Conservation (phyloP, 2,113 vertebrate species). For the Caloenas nicobarica region DNA sequence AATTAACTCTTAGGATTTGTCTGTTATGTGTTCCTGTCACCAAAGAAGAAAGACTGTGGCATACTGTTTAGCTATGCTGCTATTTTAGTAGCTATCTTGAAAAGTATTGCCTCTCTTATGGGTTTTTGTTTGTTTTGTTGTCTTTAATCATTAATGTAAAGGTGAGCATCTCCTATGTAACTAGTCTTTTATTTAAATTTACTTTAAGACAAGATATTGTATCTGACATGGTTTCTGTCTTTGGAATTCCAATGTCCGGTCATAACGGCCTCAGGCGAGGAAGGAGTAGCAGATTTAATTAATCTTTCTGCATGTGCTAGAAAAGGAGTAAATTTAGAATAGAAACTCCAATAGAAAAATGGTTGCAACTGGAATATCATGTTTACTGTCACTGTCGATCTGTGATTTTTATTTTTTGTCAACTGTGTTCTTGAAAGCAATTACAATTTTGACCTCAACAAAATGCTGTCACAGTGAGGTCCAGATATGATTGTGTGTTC, state of each 20-base stretch:
- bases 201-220: not conserved
- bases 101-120: not conserved
- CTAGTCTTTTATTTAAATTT: not conserved
- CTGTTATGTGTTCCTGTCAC: not conserved
- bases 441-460: not conserved
- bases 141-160: not conserved
- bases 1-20: not conserved
- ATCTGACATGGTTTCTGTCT: not conserved
- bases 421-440: not conserved
- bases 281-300: not conserved
- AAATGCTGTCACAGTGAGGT: not conserved
- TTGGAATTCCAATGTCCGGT: not conserved
- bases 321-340: not conserved
- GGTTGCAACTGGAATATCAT: not conserved
- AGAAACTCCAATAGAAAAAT: not conserved
- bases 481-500: not conserved
- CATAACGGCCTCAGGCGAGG: not conserved
- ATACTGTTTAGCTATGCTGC: not conserved
- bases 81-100: not conserved
- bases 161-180: not conserved
- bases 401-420: not conserved
- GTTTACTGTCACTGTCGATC: not conserved
- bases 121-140: not conserved
- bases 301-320: not conserved
- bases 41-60: not conserved